These are phyloP conservation scores for Heterodera carotae DNA, from an alignment of 1,140 invertebrate species.

Conservation along the genomic window DNA sequence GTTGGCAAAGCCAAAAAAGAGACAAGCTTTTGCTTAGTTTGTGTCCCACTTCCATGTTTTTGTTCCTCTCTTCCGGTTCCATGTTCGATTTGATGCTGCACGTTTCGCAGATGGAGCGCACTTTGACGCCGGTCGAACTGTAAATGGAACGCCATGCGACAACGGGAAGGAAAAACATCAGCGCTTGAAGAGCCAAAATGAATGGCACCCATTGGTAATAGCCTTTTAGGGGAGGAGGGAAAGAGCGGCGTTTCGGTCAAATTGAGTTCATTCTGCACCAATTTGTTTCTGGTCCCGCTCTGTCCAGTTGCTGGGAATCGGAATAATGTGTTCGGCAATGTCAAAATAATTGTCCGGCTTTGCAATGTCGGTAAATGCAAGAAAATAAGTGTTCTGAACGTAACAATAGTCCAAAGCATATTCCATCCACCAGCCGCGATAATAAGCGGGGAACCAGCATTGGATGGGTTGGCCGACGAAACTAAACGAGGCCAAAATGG, in stretches of 20 bases:
- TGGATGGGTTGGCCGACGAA: slow-evolving; percentile 62
- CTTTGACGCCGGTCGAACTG: slow-evolving; percentile 57
- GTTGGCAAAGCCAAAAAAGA: slow-evolving; percentile 52
- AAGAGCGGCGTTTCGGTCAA: neutral
- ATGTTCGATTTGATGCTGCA: slow-evolving; percentile 61
- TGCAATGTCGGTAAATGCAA: slow-evolving; percentile 55
- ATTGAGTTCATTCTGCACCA: slow-evolving; percentile 35
- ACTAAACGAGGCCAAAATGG: slow-evolving; percentile 25
- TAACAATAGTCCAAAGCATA: slow-evolving; percentile 65
- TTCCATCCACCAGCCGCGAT: slow-evolving; percentile 65
- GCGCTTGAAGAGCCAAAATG: slow-evolving; percentile 69
- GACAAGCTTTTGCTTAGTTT: slow-evolving; percentile 31
- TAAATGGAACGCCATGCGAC: slow-evolving; percentile 67
- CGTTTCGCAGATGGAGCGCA: slow-evolving; percentile 61
- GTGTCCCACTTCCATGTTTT: slow-evolving; percentile 48
- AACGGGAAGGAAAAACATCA: slow-evolving; percentile 69
- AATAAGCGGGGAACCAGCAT: slow-evolving; percentile 65
- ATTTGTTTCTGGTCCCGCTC: slow-evolving; percentile 62
- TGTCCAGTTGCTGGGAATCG: slow-evolving; percentile 59
- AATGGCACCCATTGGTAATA: slow-evolving; percentile 70
- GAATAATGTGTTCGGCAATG: slow-evolving; percentile 57
- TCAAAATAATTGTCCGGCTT: slow-evolving; percentile 62
- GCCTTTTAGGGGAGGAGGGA: slow-evolving; percentile 27
- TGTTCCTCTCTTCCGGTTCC: slow-evolving; percentile 54
- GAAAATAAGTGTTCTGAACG: slow-evolving; percentile 65